Percentiles rank a stretch among this genome's conserved stretches.
phyloP scores from a whole-genome alignment of 2,888 invertebrate genomes.

The Melinaea menophilus region DNA sequence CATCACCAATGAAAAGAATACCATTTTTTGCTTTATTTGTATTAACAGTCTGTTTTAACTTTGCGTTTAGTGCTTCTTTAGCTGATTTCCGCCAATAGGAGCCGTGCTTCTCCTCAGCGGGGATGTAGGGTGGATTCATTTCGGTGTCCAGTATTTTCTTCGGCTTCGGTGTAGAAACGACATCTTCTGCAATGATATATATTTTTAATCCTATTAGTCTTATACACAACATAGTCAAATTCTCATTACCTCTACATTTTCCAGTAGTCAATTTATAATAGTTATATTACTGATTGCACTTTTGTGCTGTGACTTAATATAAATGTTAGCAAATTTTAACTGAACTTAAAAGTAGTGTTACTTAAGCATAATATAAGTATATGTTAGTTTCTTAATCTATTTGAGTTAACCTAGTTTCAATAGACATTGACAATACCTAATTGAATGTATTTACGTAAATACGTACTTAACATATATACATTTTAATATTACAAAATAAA shows the following conservation, averaged over 20 bases:
- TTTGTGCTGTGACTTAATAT: too few relatives aligned
- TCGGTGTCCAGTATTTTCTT: conserved; percentile 59
- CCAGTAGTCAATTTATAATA: too few relatives aligned
- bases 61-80: conserved; percentile 48
- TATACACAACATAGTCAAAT: too few relatives aligned
- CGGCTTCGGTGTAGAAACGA: conserved; percentile 48
- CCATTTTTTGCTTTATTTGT: conserved; percentile 82
- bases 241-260: too few relatives aligned
- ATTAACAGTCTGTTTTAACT: conserved; percentile 43
- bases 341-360: too few relatives aligned
- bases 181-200: conserved; percentile 46
- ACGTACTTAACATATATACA: too few relatives aligned
- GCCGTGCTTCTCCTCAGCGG: conserved; percentile 62
- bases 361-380: too few relatives aligned
- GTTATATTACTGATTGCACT: too few relatives aligned
- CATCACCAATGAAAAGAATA: conserved; percentile 86
- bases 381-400: too few relatives aligned
- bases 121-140: conserved; percentile 61
- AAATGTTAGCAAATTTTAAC: too few relatives aligned
- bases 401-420: neutral
- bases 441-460: neutral
- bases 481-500: too few relatives aligned
- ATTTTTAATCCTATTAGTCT: too few relatives aligned
- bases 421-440: conserved; percentile 5
- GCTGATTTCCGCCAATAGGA: conserved; percentile 63